A percentile compares a stretch with the other conserved stretches of the same genome.
Evolutionary conservation across 2,888 invertebrate species (phyloP).

Genomic region (Agapetus fuscipes): DNA sequence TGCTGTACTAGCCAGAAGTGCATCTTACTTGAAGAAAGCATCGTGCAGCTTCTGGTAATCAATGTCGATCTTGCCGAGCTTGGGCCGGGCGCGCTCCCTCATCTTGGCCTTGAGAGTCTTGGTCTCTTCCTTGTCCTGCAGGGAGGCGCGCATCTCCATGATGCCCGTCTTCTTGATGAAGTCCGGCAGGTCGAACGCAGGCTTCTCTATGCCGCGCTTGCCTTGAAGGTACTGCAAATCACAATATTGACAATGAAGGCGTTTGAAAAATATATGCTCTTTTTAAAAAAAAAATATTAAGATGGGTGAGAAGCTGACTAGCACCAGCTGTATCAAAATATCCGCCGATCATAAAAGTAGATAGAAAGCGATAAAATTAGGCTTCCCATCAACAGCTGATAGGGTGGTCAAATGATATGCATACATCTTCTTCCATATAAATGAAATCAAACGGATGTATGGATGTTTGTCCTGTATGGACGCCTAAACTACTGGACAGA

Average conservation of each 20-base stretch:
- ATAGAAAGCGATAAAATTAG: too few species aligned
- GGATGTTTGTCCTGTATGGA: too few species aligned
- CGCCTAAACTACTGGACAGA: too few species aligned
- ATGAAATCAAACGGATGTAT: too few species aligned
- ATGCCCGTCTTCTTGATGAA: conserved; percentile 99
- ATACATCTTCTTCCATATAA: too few species aligned
- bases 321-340: too few species aligned
- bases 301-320: neutral
- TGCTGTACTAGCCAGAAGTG: too few species aligned
- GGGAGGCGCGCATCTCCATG: conserved; percentile 97
- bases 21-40: conserved; percentile 88
- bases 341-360: too few species aligned
- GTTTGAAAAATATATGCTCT: conserved; percentile 6
- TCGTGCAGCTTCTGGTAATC: conserved; percentile 99
- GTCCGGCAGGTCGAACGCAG: conserved; percentile 96
- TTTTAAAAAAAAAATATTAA: conserved; percentile 5
- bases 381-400: too few species aligned
- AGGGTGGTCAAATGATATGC: too few species aligned
- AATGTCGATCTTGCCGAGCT: conserved; percentile 98
- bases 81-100: conserved; percentile 93
- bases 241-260: neutral
- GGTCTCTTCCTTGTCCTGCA: conserved; percentile 95
- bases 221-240: conserved; percentile 70
- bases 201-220: conserved; percentile 97
- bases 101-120: conserved; percentile 94